Base-by-base conservation (phyloP, 2,113 vertebrate genomes). In the Coptodon rendalli region DNA sequence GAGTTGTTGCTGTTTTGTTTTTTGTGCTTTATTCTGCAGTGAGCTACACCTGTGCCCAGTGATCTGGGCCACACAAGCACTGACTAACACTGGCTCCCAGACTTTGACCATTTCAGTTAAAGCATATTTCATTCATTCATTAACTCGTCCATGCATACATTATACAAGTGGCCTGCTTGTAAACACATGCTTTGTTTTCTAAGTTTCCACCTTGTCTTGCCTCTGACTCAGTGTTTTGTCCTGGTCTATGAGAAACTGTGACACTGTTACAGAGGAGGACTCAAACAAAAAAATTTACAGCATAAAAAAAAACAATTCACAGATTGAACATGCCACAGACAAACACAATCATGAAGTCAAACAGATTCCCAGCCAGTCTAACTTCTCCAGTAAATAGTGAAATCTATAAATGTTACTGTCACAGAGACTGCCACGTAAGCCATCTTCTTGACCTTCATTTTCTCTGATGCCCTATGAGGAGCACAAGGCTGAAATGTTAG, bases 401-500 rank as follows among this genome's bases (percentile, higher is more conserved):
- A 63, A 63, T 63, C 31, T n/a, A 63, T 36, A n/a, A 36, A 63
- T n/a, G 59, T 68, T 38, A 68, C 63, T 68, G 63, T 71, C n/a
- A 71, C 63, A 71, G 36, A 24, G 12, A 71, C n/a, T 22, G n/a
- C 13, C 36, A 22, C 7, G 0, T 71, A 71, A 71, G 7, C 0
- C 66, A 43, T 14, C 36, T 4, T 43, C 66, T 40, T 36, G 17
- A 36, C 66, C 38, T 24, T 71, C 34, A 71, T 71, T 43, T 24
- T 27, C 12, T 16, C 38, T 71, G 7, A 71, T 24, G n/a, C 9
- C 38, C 13, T 24, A 71, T 43, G 66, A 71, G 7, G 38, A 24
- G 0, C 38, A 43, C 5, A 10, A 43, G 66, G 12, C n/a, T 71
- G 0, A 71, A 71, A 71, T 24, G 38, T 43, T 71, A 71, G 38